A percentile compares a stretch with the other conserved stretches of the same genome.
Evolutionary conservation across 2,113 vertebrate species (phyloP).

Genomic region (Tylochromis polylepis): DNA sequence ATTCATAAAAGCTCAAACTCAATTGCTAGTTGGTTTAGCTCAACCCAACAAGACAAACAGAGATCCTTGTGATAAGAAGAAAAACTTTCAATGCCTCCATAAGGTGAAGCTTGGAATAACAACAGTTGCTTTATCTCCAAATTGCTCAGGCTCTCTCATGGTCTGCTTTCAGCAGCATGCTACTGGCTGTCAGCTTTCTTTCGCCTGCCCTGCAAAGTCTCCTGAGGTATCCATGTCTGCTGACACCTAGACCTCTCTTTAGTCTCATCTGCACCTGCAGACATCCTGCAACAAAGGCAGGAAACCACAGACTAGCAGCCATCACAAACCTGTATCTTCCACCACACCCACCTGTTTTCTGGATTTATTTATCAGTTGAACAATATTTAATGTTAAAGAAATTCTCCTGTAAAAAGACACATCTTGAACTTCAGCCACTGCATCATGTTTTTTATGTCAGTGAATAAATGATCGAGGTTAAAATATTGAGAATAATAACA

Average conservation of each 20-base stretch:
- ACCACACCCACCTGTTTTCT: background rate
- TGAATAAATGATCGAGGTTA: background rate
- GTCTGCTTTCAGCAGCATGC: background rate
- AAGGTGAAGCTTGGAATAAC: background rate
- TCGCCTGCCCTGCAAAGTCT: background rate
- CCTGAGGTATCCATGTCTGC: background rate
- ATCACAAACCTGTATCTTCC: background rate
- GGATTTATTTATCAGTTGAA: background rate
- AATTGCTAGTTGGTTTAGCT: background rate
- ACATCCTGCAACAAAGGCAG: background rate
- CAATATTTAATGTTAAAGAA: background rate
- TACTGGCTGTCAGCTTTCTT: background rate
- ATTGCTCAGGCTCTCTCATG: background rate
- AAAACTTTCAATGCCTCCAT: background rate
- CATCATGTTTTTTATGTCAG: background rate
- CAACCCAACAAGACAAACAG: background rate
- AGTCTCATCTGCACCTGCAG: background rate
- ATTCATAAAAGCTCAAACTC: background rate
- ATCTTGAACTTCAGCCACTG: background rate
- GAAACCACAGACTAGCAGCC: background rate
- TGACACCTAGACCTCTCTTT: background rate
- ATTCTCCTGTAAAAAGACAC: background rate
- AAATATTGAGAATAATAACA: background rate
- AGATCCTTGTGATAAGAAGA: background rate
- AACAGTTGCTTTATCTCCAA: background rate